Conservation (phyloP, 2,888 invertebrate genomes). For the Xestobium rufovillosum region DNA sequence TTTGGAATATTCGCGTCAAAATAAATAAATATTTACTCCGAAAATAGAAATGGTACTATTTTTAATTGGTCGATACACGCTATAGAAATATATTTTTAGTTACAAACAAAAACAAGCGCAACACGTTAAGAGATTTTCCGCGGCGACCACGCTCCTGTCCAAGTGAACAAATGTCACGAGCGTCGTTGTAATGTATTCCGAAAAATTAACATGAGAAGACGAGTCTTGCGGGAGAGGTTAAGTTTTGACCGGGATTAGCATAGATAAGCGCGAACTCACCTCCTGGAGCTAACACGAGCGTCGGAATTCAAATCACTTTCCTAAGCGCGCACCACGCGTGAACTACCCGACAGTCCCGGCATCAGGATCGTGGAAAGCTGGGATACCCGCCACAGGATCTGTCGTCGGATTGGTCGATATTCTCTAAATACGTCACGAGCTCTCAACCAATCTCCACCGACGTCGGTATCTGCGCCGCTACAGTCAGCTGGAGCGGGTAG, state of each 20-base stretch:
- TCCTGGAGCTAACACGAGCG: constrained; percentile 7
- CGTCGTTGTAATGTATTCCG: too few species aligned
- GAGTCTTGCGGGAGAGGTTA: not conserved
- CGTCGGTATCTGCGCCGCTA: constrained; percentile 39
- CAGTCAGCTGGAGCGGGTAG: constrained; percentile 39
- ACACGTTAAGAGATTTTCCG: too few species aligned
- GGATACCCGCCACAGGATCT: constrained; percentile 39
- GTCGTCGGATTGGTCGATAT: constrained; percentile 44
- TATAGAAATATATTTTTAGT: constrained; percentile 33
- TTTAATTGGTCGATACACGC: constrained; percentile 36
- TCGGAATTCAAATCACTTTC: constrained; percentile 7
- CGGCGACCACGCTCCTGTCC: constrained; percentile 24
- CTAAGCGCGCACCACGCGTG: constrained; percentile 35
- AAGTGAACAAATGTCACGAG: constrained; percentile 17
- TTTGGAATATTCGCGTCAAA: too few species aligned
- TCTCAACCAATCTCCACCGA: constrained; percentile 35
- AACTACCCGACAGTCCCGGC: constrained; percentile 34
- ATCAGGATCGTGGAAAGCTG: constrained; percentile 40
- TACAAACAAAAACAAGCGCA: constrained; percentile 30
- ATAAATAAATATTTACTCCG: too few species aligned
- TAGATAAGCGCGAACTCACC: constrained; percentile 19
- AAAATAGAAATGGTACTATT: constrained; percentile 33
- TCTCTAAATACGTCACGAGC: constrained; percentile 38
- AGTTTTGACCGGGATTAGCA: constrained; percentile 6
- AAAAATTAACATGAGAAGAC: not conserved